Percentiles rank a stretch among this genome's conserved stretches.
Conservation (phyloP, 30 jellyfish, hydroid and myxozoan species). For the Hydra vulgaris region DNA sequence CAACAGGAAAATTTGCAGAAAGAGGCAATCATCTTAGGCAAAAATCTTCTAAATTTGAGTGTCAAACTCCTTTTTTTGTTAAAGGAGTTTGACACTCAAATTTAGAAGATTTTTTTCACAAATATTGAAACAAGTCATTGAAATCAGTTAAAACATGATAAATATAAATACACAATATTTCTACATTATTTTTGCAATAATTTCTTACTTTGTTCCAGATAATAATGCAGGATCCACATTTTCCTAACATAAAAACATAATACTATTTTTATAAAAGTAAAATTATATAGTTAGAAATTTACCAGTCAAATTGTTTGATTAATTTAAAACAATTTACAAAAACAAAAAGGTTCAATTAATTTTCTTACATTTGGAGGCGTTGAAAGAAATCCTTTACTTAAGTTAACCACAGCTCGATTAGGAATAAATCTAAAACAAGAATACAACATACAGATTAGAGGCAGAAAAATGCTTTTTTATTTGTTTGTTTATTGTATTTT, state of each 20-base stretch:
- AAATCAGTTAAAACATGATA: too few species aligned
- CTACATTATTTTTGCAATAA: not conserved
- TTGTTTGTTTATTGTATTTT: too few species aligned
- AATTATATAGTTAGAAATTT: too few species aligned
- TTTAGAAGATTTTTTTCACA: too few species aligned
- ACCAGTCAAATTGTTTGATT: not conserved
- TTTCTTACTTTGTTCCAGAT: slow-evolving; percentile 33
- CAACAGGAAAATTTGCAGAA: too few species aligned
- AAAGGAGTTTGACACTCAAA: too few species aligned
- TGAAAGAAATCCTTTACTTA: slow-evolving; percentile 29
- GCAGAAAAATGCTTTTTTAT: too few species aligned
- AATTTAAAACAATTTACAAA: not conserved
- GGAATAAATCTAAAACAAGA: slow-evolving; percentile 28
- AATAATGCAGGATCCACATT: slow-evolving; percentile 39
- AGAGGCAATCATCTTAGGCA: too few species aligned
- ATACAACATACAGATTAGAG: not conserved
- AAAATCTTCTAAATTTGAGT: too few species aligned
- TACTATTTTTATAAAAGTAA: not conserved
- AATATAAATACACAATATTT: too few species aligned
- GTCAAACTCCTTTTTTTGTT: too few species aligned
- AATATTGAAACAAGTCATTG: too few species aligned
- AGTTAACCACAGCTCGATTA: slow-evolving; percentile 36
- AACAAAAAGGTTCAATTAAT: not conserved
- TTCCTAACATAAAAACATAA: slow-evolving; percentile 30
- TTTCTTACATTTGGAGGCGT: slow-evolving; percentile 19